Base-by-base conservation (phyloP, 2,113 vertebrate genomes). In the Ceyx cyanopectus region DNA sequence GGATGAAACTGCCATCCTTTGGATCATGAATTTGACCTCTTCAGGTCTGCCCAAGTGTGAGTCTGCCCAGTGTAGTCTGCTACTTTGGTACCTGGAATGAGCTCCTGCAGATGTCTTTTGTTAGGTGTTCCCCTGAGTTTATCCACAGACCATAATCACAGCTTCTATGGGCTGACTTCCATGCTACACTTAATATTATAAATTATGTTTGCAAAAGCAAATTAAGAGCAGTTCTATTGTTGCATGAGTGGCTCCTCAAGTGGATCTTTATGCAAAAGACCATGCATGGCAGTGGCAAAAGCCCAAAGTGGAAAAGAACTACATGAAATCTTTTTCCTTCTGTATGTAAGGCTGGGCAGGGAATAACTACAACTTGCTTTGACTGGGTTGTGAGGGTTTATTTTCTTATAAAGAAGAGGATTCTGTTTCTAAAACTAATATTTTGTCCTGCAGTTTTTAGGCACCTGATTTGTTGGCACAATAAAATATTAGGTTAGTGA, bases 361-460 rank as follows among this genome's bases (percentile, higher is more conserved):
- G 91, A 70, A 92, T 66, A 89, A 37, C 62, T 91, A 78, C 84
- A 91, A 63, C 81, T 95, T 91, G 84, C 87, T 91, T 20, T 66
- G 69, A 54, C 74, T 66, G 61, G 29, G 5, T 58, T 77, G 87
- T 89, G 63, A 95, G 89, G 27, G 37, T 92, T 85, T 53, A 53
- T 91, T 91, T 95, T 89, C 85, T 87, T 86, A 45, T 26, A 41
- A 91, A 93, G 89, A 65, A 58, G 69, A 93, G 53, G 62, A 69
- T 86, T 94, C 80, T 78, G 5, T 45, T 96, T 96, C 95, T 96
- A 96, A 95, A 92, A 87, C 66, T 48, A 94, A 94, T 86, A 93
- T 48, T 68, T 61, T 40, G 0, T 21, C 51, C 58, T 24, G 1
- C 37, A 32, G 45, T 32, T 58, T 66, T 82, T 72, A 82, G 63